Evolutionary conservation across 1,140 invertebrate genomes (phyloP).

Genomic region (Sminthurinus signatus): DNA sequence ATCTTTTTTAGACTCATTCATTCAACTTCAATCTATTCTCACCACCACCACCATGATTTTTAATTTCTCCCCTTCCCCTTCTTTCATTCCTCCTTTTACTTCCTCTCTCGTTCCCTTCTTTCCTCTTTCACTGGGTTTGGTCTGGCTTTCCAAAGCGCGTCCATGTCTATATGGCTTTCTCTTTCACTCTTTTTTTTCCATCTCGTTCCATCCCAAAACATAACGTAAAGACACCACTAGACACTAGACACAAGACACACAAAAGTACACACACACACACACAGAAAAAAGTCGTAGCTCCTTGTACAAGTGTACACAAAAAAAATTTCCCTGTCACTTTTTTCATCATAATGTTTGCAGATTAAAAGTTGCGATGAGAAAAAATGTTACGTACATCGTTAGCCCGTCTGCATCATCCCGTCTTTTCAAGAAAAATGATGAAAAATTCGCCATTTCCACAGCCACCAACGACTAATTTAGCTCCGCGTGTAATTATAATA

Average conservation of each 20-base stretch:
- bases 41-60: not conserved
- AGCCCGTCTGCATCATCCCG: conserved; percentile 1
- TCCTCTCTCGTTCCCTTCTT: too few species aligned
- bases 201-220: too few species aligned
- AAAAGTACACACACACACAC: not conserved
- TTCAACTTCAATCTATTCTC: conserved; percentile 7
- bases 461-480: conserved; percentile 22
- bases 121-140: too few species aligned
- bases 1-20: not conserved
- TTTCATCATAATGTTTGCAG: conserved; percentile 10
- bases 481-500: conserved; percentile 28
- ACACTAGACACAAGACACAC: too few species aligned
- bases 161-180: too few species aligned
- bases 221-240: too few species aligned
- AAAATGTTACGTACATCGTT: conserved; percentile 13
- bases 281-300: not conserved
- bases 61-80: conserved; percentile 1
- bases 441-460: conserved; percentile 24
- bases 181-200: too few species aligned
- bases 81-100: not conserved
- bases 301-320: not conserved
- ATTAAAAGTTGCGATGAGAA: conserved; percentile 21
- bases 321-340: not conserved
- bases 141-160: too few species aligned
- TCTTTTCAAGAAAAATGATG: conserved; percentile 22